Evolutionary conservation across 2,888 invertebrate species (phyloP), one percentile per base, ranked within the genome.

Genomic region (Ommatoiulus sabulosus): DNA sequence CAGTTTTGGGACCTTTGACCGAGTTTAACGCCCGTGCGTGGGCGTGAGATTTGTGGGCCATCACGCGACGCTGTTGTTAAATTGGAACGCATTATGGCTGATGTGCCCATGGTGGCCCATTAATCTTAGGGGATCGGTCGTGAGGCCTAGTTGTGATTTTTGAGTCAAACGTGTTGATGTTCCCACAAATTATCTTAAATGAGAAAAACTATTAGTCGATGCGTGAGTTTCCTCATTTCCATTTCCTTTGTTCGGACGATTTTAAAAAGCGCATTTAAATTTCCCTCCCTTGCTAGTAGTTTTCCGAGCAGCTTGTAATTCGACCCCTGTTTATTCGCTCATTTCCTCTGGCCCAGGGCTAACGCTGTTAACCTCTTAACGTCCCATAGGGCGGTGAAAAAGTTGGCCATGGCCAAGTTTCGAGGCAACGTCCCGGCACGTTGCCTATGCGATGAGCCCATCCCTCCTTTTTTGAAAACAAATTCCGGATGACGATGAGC

Each of bases 381-480:
- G 72, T 24, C 72, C 72, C 72, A 24, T 10, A 7, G 72, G 72
- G 72, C 8, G 72, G 4, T 8, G n/a, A n/a, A 20, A 7, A 72
- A 72, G 72, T 72, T 72, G 72, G 72, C 72, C 72, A 72, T 87
- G 35, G 48, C 24, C 57, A 72, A n/a, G 24, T 87, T 48, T 87
- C 48, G n/a, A 87, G 87, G 44, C 48, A 46, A 20, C 46, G 44
- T 46, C 17, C 46, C 44, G 10, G 44, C 4, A 10, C n/a, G 12
- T 43, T 3, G 15, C 7, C 24, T 7, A 48, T 20, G 17, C 6
- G 72, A 43, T 17, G 35, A 24, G 72, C 20, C 72, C 72, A 20
- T 72, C 72, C 20, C 72, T 20, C 20, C 72, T 5, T 52, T n/a
- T 8, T 7, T 20, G 5, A 72, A n/a, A 72, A 20, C 72, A 72